A percentile compares a stretch with the other conserved stretches of the same genome.
Evolutionary conservation across 2,888 invertebrate genomes (phyloP).

Genomic region (Bellardia bayeri): DNA sequence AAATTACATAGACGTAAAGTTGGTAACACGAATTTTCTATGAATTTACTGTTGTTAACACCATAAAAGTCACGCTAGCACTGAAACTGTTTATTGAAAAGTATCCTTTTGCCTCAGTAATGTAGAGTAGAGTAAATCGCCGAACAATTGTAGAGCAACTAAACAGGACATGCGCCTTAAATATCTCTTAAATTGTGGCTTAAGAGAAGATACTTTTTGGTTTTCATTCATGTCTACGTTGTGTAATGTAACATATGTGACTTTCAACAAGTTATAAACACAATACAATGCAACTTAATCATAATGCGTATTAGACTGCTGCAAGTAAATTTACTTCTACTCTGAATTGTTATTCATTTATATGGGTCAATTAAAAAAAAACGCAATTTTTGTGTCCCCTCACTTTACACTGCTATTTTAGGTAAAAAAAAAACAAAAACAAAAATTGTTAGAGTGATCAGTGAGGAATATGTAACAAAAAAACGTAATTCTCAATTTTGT

Average conservation of each 20-base stretch:
- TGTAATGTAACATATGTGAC: not conserved
- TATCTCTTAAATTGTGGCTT: not conserved
- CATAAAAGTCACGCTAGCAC: constrained; percentile 6
- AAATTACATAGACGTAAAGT: no score
- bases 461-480: no score
- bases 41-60: constrained; percentile 10
- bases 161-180: not conserved
- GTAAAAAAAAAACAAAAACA: no score
- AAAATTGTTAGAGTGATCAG: no score
- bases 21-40: not conserved
- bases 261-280: not conserved
- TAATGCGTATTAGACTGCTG: not conserved
- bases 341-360: no score
- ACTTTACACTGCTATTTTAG: no score
- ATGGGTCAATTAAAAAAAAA: no score
- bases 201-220: not conserved
- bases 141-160: not conserved
- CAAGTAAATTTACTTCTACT: no score
- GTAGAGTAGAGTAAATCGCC: no score
- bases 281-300: not conserved
- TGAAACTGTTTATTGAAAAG: constrained; percentile 1
- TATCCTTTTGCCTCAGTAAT: not conserved
- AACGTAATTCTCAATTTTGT: no score
- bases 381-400: no score
- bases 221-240: not conserved